phyloP scores from a whole-genome alignment of 1,140 invertebrate genomes.

The Temnothorax nylanderi region DNA sequence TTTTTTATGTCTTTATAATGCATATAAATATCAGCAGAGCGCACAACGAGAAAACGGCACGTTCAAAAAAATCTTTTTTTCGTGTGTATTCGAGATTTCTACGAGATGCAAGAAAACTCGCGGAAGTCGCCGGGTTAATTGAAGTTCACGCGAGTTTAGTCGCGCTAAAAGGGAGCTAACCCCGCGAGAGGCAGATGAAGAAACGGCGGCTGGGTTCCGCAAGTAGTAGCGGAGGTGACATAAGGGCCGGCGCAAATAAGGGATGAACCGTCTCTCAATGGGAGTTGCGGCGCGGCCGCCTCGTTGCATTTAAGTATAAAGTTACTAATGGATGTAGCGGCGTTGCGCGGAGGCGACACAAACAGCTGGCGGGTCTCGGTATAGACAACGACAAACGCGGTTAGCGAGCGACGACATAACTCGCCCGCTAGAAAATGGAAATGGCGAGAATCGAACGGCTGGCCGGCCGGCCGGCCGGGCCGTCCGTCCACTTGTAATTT shows the following conservation, averaged over 20 bases:
- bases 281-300: constrained; percentile 4
- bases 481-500: constrained; percentile 8
- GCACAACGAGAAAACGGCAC: neutral
- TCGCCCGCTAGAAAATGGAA: constrained; percentile 29
- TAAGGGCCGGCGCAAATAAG: constrained; percentile 36
- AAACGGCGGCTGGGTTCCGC: neutral
- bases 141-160: constrained; percentile 41
- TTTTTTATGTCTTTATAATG: neutral
- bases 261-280: constrained; percentile 34
- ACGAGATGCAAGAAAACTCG: neutral
- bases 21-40: neutral
- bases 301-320: constrained; percentile 72
- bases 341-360: constrained; percentile 17
- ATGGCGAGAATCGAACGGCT: neutral
- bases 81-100: constrained; percentile 1
- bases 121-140: constrained; percentile 22
- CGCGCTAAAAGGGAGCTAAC: neutral
- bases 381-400: constrained; percentile 36
- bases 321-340: constrained; percentile 72
- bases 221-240: neutral
- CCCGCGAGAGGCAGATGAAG: constrained; percentile 7
- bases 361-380: constrained; percentile 23
- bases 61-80: neutral
- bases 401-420: constrained; percentile 26
- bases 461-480: neutral